These are phyloP conservation scores for Heloderma charlesbogerti DNA, from an alignment of 2,113 vertebrate genomes.

Conservation along the genomic window DNA sequence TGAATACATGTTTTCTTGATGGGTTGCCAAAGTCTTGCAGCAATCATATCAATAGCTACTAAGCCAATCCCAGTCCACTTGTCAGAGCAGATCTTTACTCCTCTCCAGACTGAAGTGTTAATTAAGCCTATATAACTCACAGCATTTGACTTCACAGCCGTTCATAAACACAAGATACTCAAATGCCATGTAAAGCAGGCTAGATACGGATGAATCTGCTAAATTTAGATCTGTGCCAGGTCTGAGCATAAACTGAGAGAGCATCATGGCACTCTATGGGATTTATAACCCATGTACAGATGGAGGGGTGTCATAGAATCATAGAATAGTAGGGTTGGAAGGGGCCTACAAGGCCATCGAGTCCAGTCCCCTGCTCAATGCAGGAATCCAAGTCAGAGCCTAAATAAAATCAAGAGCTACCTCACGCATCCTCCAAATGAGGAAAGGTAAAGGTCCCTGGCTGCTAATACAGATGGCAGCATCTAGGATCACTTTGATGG, in stretches of 20 bases:
- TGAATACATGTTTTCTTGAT: conserved; percentile 8
- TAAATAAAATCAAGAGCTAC: background rate
- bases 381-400: too few species aligned
- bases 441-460: background rate
- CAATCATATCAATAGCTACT: background rate
- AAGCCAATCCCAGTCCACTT: background rate
- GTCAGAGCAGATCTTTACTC: background rate
- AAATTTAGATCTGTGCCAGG: background rate
- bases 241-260: background rate
- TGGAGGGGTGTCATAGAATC: background rate
- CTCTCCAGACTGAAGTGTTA: background rate
- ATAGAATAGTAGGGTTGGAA: too few species aligned
- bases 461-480: background rate
- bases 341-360: too few species aligned
- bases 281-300: background rate
- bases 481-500: too few species aligned
- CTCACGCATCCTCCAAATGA: background rate
- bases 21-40: rapidly evolving
- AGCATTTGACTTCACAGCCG: background rate
- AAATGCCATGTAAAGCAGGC: background rate
- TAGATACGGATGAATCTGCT: background rate
- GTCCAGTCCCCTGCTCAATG: too few species aligned
- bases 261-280: background rate
- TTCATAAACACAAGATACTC: background rate
- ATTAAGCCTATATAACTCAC: conserved; percentile 5